Base-by-base conservation (phyloP, 2,888 invertebrate species). In the Clepsis dumicolana region DNA sequence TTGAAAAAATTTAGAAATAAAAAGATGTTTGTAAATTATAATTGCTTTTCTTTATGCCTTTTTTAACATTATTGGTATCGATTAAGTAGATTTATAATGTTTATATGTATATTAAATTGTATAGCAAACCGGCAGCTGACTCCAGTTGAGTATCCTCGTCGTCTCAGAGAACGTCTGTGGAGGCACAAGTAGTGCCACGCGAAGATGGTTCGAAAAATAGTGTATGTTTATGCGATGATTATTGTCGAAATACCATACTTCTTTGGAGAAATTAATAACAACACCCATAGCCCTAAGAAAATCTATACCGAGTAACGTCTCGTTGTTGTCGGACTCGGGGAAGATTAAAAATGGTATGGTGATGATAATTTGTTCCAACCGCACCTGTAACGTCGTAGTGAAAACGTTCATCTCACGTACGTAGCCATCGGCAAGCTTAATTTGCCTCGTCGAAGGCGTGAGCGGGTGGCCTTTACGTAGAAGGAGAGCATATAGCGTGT, bases 401-500 rank as follows among this genome's bases (percentile, higher is more conserved):
- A 48, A 21, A 18, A 48, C 48, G 21, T 48, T 21, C 48, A 48
- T 48, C 21, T 18, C 21, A 8, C 21, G 18, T 21, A 48, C 18
- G 2, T 21, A 3, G 8, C 48, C 48, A 21, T 48, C 48, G n/a
- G 48, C 48, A 48, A 48, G 48, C 21, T 48, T 48, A 21, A 48
- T 21, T 4, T 48, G 18, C 21, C 21, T 18, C 10, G 21, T 48
- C 21, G 21, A 18, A 10, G 48, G 10, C 4, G 21, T 5, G 10
- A 48, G 48, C 48, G 48, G 5, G 10, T 48, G 48, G 8, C 10
- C 10, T 21, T 21, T 18, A 21, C 48, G 48, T 48, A 48, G 48
- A 48, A 48, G 48, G 48, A 48, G 48, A 48, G 48, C 48, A 48
- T 48, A 48, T 48, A 48, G 48, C 5, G 48, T 48, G 48, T 48